Conservation (phyloP, 2,797 vertebrate genomes). For the Notamacropus eugenii region DNA sequence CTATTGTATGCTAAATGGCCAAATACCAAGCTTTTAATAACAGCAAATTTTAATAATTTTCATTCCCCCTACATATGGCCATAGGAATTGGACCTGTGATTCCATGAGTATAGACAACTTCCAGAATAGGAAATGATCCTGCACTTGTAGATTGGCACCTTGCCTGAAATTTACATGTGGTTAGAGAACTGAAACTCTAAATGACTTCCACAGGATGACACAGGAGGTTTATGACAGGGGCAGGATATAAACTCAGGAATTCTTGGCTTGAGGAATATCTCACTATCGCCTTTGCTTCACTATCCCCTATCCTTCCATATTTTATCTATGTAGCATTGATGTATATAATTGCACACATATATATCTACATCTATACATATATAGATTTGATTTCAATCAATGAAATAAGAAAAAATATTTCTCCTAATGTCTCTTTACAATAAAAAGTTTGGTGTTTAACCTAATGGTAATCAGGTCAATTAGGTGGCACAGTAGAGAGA, state of each 20-base stretch:
- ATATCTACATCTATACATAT: too few relatives aligned
- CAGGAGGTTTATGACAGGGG: not conserved
- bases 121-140: not conserved
- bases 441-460: not conserved
- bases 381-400: not conserved
- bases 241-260: not conserved
- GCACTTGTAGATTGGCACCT: not conserved
- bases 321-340: not conserved
- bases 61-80: not conserved
- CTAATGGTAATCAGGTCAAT: not conserved
- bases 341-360: too few relatives aligned
- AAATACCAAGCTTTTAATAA: not conserved
- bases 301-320: not conserved
- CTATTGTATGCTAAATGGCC: conserved; percentile 34
- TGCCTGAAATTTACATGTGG: not conserved
- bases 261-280: not conserved
- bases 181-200: not conserved
- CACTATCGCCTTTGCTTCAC: not conserved
- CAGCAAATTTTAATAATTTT: not conserved
- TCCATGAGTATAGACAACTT: not conserved
- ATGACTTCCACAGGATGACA: not conserved
- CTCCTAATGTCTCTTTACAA: not conserved
- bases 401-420: not conserved
- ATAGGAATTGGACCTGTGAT: not conserved
- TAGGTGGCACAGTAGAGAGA: not conserved